Conservation (phyloP, 2,888 invertebrate species). For the Andrena minutula region DNA sequence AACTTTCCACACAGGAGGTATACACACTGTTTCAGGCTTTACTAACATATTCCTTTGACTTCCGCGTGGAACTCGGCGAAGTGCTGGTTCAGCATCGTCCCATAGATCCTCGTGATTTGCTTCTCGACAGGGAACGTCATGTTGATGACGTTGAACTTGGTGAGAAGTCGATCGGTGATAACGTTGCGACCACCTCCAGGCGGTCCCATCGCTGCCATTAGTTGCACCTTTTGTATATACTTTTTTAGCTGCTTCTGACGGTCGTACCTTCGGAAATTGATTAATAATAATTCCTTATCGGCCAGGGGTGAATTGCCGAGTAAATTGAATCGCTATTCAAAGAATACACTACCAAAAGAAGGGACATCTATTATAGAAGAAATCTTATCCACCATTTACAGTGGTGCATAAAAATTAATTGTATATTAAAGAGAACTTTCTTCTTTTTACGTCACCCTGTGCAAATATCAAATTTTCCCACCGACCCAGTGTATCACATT, state of each 20-base stretch:
- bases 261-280: slow-evolving; percentile 87
- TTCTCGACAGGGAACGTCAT: slow-evolving; percentile 93
- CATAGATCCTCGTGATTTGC: slow-evolving; percentile 93
- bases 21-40: neutral
- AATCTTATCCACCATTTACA: neutral
- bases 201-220: slow-evolving; percentile 94
- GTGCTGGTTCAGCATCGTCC: slow-evolving; percentile 93
- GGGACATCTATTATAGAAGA: too few relatives aligned
- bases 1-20: neutral
- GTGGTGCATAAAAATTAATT: too few relatives aligned
- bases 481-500: too few relatives aligned
- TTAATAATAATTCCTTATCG: neutral
- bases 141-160: slow-evolving; percentile 91
- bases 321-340: neutral
- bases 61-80: slow-evolving; percentile 92
- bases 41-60: slow-evolving; percentile 89
- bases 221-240: slow-evolving; percentile 91
- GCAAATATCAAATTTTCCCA: neutral
- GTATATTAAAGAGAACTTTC: too few relatives aligned
- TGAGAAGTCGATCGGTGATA: slow-evolving; percentile 91
- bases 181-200: slow-evolving; percentile 94
- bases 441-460: neutral
- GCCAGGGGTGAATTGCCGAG: neutral
- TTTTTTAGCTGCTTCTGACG: slow-evolving; percentile 91
- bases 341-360: neutral